These are phyloP conservation scores for Sylvia borin DNA, from an alignment of 2,797 vertebrate genomes.

Conservation along the genomic window DNA sequence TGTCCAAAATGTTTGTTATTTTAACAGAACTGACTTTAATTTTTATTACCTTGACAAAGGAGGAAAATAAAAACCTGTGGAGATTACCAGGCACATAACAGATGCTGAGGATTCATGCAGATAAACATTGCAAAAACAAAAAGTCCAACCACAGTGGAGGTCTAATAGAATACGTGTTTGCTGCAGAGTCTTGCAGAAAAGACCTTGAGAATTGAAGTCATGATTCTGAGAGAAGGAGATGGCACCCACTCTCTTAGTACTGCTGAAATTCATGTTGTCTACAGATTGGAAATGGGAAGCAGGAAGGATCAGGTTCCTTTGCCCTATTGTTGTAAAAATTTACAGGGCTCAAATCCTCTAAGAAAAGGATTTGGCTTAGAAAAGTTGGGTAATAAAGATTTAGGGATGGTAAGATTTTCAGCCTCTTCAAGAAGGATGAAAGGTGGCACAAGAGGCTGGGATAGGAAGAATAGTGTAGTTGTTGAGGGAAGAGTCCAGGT, in stretches of 20 bases:
- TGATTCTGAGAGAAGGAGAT: background rate
- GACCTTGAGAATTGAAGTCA: rapidly evolving
- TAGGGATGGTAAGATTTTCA: background rate
- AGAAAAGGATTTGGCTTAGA: background rate
- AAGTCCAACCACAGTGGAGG: background rate
- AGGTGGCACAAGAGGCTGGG: background rate
- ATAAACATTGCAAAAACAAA: background rate
- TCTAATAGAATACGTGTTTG: background rate
- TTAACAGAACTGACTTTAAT: background rate
- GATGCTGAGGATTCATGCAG: background rate
- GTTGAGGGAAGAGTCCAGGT: background rate
- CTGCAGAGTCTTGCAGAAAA: background rate
- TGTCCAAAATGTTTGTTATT: background rate
- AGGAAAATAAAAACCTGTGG: background rate
- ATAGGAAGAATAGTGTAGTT: background rate
- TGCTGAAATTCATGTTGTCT: background rate
- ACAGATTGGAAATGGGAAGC: background rate
- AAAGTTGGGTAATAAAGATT: background rate
- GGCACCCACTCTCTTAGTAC: background rate
- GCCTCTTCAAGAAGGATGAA: background rate
- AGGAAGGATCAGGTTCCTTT: background rate
- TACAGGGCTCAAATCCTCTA: background rate
- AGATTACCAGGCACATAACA: background rate
- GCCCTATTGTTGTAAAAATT: background rate
- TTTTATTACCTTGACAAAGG: background rate